Conservation (phyloP, 2,797 vertebrate genomes). For the Silurus aristotelis region DNA sequence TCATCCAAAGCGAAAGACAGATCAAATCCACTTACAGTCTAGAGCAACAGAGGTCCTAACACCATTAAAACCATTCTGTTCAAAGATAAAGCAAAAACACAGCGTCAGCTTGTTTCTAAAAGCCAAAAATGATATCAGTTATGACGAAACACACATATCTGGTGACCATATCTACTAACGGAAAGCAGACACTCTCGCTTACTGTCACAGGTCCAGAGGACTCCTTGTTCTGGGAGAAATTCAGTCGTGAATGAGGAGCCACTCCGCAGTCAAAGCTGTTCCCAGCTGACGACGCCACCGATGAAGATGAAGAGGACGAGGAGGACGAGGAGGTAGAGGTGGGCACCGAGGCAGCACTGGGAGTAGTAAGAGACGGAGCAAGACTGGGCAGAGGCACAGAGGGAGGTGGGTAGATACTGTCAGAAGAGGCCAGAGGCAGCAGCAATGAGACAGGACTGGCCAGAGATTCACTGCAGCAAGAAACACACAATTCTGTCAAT, state of each 20-base stretch:
- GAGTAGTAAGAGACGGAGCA: slow-evolving; percentile 67
- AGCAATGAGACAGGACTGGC: slow-evolving; percentile 83
- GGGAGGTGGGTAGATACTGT: slow-evolving; percentile 83
- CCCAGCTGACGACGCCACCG: slow-evolving; percentile 78
- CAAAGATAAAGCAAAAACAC: not conserved
- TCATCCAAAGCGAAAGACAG: not conserved
- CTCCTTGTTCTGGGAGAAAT: slow-evolving; percentile 79
- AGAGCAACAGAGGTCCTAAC: slow-evolving; percentile 81
- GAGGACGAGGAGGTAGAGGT: slow-evolving; percentile 70
- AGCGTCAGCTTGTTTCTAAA: not conserved
- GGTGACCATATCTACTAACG: too few species aligned
- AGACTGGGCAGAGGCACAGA: slow-evolving; percentile 80
- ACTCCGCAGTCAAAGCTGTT: slow-evolving; percentile 83
- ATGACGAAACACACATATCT: not conserved
- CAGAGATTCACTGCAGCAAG: slow-evolving; percentile 81
- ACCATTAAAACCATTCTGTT: slow-evolving; percentile 88
- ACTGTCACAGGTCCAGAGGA: slow-evolving; percentile 79
- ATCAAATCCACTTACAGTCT: slow-evolving; percentile 82
- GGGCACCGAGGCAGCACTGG: slow-evolving; percentile 69
- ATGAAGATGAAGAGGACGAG: slow-evolving; percentile 70
- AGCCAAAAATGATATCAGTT: not conserved
- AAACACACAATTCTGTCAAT: slow-evolving; percentile 32
- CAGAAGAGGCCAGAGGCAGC: slow-evolving; percentile 82
- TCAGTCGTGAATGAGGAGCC: slow-evolving; percentile 78
- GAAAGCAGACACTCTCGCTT: slow-evolving; percentile 55